Percentiles rank a stretch among this genome's conserved stretches.
Evolutionary conservation across 2,113 vertebrate genomes (phyloP).

Genomic region (Capreolus pygargus): DNA sequence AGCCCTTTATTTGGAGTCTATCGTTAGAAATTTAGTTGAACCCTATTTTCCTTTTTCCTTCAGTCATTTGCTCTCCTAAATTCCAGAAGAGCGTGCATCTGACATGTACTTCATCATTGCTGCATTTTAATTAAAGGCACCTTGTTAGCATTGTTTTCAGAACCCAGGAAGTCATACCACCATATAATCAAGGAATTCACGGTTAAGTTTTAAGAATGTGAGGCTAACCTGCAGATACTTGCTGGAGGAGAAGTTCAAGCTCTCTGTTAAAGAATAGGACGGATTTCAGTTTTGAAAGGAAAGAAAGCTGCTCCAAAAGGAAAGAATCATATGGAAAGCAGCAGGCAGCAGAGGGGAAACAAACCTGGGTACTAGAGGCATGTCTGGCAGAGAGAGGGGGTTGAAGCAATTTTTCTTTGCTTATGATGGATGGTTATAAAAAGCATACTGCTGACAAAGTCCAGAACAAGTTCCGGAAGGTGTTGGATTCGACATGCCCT

Average conservation of each 20-base stretch:
- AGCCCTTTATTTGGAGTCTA: conserved; percentile 12
- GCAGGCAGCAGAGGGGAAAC: not conserved
- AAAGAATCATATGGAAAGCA: not conserved
- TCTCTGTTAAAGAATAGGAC: not conserved
- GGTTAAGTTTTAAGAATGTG: not conserved
- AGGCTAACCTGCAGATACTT: not conserved
- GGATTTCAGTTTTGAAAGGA: not conserved
- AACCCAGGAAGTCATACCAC: not conserved
- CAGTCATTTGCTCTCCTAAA: conserved; percentile 19
- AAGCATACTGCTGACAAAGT: not conserved
- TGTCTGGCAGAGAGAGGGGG: not conserved
- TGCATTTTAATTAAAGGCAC: not conserved
- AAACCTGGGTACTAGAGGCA: not conserved
- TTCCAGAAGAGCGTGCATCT: not conserved
- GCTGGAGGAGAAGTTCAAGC: not conserved
- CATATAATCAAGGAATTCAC: not conserved
- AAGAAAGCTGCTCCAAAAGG: not conserved
- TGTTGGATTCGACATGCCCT: not conserved
- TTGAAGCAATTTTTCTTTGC: not conserved
- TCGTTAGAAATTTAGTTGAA: not conserved
- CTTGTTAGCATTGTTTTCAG: not conserved
- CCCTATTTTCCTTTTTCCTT: not conserved
- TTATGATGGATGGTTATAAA: not conserved
- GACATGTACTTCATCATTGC: not conserved
- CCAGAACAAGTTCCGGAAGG: not conserved